Percentiles rank a stretch among this genome's conserved stretches.
These are phyloP conservation scores for Cromileptes altivelis DNA, from an alignment of 2,113 vertebrate genomes.

Conservation along the genomic window DNA sequence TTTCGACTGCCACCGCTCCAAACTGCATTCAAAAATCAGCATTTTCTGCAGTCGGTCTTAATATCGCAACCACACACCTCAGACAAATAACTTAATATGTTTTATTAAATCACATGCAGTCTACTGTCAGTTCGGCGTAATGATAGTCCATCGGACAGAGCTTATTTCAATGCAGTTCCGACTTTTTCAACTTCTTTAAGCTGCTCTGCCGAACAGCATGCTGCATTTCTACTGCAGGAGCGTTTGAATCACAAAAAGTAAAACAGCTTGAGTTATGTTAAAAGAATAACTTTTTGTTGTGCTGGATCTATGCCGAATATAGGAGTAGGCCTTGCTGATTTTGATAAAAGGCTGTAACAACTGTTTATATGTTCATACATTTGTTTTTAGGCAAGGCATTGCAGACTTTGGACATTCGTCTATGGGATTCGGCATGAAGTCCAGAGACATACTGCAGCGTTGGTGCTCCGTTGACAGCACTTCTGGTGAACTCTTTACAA, in stretches of 20 bases:
- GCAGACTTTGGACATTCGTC: neutral
- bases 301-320: neutral
- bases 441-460: neutral
- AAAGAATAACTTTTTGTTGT: neutral
- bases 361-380: rapidly evolving
- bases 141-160: rapidly evolving
- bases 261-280: neutral
- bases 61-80: rapidly evolving
- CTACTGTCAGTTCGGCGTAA: neutral
- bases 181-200: neutral
- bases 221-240: neutral
- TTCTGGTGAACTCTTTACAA: neutral
- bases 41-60: neutral
- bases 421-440: neutral
- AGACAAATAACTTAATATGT: neutral
- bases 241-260: rapidly evolving
- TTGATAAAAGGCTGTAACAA: rapidly evolving
- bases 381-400: rapidly evolving
- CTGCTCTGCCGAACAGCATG: neutral
- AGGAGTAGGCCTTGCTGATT: rapidly evolving
- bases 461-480: neutral
- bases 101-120: neutral
- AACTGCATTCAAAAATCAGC: neutral
- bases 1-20: neutral
- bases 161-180: neutral